Conservation (phyloP, 1,140 invertebrate species). For the Camponotus pennsylvanicus region DNA sequence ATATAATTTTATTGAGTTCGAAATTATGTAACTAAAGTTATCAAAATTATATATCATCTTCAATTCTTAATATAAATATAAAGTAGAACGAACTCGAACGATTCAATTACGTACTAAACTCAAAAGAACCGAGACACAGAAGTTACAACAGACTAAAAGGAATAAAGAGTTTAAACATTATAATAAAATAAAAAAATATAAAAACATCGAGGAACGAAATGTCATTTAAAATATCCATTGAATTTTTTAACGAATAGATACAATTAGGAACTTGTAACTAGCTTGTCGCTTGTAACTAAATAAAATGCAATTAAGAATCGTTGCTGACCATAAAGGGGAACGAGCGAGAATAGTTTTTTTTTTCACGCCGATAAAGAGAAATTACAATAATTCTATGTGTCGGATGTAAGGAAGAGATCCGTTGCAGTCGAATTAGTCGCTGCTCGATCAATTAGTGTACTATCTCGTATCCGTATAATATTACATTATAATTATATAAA, state of each 20-base stretch:
- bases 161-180: not conserved
- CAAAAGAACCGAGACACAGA: not conserved
- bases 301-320: constrained; percentile 23
- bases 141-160: not conserved
- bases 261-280: constrained; percentile 2
- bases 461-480: constrained; percentile 68
- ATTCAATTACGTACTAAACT: not conserved
- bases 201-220: not conserved
- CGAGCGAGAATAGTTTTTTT: not conserved
- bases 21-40: not conserved
- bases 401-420: constrained; percentile 68
- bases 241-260: constrained; percentile 7
- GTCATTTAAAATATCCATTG: not conserved
- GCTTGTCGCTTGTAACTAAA: constrained; percentile 25
- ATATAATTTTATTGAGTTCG: constrained; percentile 19
- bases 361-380: constrained; percentile 3
- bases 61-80: constrained; percentile 7
- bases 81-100: constrained; percentile 3
- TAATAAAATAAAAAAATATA: constrained; percentile 5
- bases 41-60: constrained; percentile 9
- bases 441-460: constrained; percentile 68
- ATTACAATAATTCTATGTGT: constrained; percentile 46
- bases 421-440: constrained; percentile 63
- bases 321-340: constrained; percentile 12
- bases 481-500: constrained; percentile 86